Percentiles rank a stretch among this genome's conserved stretches.
Evolutionary conservation across 2,113 vertebrate genomes (phyloP).

Genomic region (Fulmarus glacialis): DNA sequence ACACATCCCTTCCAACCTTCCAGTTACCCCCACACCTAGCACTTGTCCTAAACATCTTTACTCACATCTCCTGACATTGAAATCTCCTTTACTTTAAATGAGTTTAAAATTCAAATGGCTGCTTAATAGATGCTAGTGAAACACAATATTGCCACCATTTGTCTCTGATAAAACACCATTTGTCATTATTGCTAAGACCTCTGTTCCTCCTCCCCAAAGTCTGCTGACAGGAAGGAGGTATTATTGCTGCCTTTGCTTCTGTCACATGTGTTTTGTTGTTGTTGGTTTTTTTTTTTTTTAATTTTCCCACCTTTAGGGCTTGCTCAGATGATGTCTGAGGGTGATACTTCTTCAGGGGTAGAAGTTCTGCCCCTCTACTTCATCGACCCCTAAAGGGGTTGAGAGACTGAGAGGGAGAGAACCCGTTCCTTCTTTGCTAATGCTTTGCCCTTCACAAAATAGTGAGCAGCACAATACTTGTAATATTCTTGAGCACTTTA

Average conservation of each 20-base stretch:
- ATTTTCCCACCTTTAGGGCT: neutral
- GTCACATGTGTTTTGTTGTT: neutral
- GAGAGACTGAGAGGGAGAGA: neutral
- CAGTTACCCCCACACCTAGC: neutral
- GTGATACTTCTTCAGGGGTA: neutral
- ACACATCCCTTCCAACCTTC: neutral
- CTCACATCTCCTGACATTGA: slow-evolving; percentile 19
- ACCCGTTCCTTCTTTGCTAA: neutral
- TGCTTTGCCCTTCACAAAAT: neutral
- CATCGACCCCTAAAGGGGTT: neutral
- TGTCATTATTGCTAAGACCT: slow-evolving; percentile 7
- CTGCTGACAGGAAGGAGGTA: slow-evolving; percentile 12
- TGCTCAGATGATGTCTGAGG: neutral
- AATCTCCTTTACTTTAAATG: slow-evolving; percentile 35
- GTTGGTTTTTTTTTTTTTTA: too few relatives aligned
- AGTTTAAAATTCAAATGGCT: slow-evolving; percentile 62
- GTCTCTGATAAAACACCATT: slow-evolving; percentile 39
- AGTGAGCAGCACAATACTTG: neutral
- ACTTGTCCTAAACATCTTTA: slow-evolving; percentile 9
- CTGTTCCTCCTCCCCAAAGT: slow-evolving; percentile 21
- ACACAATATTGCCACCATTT: slow-evolving; percentile 45
- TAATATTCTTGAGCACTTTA: neutral
- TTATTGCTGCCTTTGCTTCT: neutral
- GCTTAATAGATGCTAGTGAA: slow-evolving; percentile 49
- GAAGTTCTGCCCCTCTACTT: neutral